A percentile compares a stretch with the other conserved stretches of the same genome.
Conservation (phyloP, 2,113 vertebrate genomes). For the Entosphenus tridentatus region DNA sequence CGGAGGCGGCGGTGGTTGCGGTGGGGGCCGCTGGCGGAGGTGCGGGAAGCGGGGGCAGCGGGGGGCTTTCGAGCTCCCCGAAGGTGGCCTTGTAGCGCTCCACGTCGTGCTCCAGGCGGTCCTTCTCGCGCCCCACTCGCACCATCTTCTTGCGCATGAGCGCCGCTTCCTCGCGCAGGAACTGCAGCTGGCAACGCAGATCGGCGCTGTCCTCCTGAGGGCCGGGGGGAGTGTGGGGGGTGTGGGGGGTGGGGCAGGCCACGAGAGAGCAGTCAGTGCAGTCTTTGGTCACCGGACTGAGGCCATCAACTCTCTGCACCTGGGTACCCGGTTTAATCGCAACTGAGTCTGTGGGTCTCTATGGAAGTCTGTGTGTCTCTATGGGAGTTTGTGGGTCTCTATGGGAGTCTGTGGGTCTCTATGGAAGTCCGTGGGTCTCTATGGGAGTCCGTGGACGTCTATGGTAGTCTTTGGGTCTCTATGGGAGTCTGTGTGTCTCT, state of each 20-base stretch:
- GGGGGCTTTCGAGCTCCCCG: slow-evolving; percentile 56
- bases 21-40: too few relatives aligned
- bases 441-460: not conserved
- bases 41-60: slow-evolving; percentile 16
- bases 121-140: slow-evolving; percentile 77
- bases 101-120: slow-evolving; percentile 80
- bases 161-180: slow-evolving; percentile 83
- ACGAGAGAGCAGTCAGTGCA: not conserved
- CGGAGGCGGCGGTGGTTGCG: too few relatives aligned
- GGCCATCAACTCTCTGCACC: not conserved
- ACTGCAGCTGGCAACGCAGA: slow-evolving; percentile 87
- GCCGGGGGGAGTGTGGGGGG: not conserved
- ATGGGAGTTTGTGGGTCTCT: too few relatives aligned
- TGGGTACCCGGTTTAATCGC: not conserved
- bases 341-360: too few relatives aligned
- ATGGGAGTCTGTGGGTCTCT: too few relatives aligned
- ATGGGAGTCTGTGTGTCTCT: not conserved
- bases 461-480: not conserved
- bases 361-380: too few relatives aligned
- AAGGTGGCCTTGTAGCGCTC: slow-evolving; percentile 65
- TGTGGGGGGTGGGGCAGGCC: not conserved
- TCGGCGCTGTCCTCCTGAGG: slow-evolving; percentile 74
- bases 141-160: slow-evolving; percentile 97
- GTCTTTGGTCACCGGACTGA: too few relatives aligned
- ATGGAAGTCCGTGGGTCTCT: too few relatives aligned